Conservation (phyloP, 2,113 vertebrate genomes). For the Mesembrinibis cayennensis region DNA sequence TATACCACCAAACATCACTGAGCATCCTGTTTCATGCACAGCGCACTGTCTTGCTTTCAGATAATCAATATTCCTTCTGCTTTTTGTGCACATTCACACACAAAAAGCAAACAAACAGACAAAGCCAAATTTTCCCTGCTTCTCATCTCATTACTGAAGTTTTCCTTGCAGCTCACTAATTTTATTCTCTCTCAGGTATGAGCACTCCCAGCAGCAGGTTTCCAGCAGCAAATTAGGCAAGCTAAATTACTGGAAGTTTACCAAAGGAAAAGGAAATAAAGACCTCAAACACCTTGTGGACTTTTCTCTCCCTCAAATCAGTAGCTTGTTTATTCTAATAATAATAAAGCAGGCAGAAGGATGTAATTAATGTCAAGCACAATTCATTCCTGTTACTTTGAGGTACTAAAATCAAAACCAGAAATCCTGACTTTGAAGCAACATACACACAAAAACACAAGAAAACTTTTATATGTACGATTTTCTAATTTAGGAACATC, state of each 20-base stretch:
- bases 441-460: neutral
- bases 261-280: constrained; percentile 64
- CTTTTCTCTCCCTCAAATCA: constrained; percentile 34
- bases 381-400: constrained; percentile 46
- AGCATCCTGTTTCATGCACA: neutral
- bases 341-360: constrained; percentile 61
- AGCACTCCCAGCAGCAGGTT: constrained; percentile 38
- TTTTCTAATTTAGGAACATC: constrained; percentile 31
- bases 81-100: neutral
- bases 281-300: constrained; percentile 54
- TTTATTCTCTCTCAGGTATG: neutral
- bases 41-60: neutral
- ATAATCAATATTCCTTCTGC: neutral
- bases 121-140: neutral
- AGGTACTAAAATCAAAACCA: constrained; percentile 57
- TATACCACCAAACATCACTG: neutral
- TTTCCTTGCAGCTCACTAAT: constrained; percentile 26
- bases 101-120: neutral
- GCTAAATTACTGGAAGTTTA: constrained; percentile 60
- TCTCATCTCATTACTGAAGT: neutral
- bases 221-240: constrained; percentile 51
- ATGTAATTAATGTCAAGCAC: constrained; percentile 61
- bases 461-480: neutral
- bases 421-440: constrained; percentile 48
- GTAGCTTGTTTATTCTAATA: constrained; percentile 64